phyloP scores from a whole-genome alignment of 2,888 invertebrate species.

The Metalampra italica region DNA sequence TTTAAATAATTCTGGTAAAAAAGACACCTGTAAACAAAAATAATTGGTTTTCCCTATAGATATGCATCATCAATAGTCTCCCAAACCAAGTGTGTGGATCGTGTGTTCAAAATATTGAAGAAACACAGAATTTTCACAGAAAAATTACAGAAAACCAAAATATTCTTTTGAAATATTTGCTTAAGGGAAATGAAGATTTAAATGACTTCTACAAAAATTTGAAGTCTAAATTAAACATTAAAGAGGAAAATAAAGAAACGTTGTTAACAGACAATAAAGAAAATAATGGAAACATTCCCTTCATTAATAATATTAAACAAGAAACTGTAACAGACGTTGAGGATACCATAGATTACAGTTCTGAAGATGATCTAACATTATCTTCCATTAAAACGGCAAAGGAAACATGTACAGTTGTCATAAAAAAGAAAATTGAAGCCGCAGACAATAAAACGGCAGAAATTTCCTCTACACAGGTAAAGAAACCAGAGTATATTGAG shows the following conservation, averaged over 20 bases:
- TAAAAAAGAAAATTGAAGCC: neutral
- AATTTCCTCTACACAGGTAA: no score
- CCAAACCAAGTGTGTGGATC: conserved; percentile 38
- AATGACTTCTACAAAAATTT: conserved; percentile 22
- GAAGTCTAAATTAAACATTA: conserved; percentile 9
- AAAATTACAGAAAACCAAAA: conserved; percentile 35
- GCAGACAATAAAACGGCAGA: neutral
- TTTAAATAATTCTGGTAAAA: no score
- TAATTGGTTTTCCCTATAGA: no score
- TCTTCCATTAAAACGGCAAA: conserved; percentile 5
- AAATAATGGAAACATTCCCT: neutral
- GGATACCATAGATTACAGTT: conserved; percentile 6
- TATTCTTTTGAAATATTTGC: conserved; percentile 24
- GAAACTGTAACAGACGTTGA: conserved; percentile 1
- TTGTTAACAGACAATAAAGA: conserved; percentile 13
- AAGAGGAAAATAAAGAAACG: conserved; percentile 15
- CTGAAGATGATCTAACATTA: conserved; percentile 7
- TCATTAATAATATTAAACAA: neutral
- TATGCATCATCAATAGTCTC: conserved; percentile 25
- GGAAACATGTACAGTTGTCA: neutral
- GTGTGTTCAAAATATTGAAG: conserved; percentile 36
- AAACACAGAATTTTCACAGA: conserved; percentile 30
- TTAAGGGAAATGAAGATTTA: conserved; percentile 14
- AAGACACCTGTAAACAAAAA: no score
- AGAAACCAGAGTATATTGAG: no score